These are phyloP conservation scores for Rhagium mordax DNA, from an alignment of 2,888 invertebrate genomes.

Conservation along the genomic window DNA sequence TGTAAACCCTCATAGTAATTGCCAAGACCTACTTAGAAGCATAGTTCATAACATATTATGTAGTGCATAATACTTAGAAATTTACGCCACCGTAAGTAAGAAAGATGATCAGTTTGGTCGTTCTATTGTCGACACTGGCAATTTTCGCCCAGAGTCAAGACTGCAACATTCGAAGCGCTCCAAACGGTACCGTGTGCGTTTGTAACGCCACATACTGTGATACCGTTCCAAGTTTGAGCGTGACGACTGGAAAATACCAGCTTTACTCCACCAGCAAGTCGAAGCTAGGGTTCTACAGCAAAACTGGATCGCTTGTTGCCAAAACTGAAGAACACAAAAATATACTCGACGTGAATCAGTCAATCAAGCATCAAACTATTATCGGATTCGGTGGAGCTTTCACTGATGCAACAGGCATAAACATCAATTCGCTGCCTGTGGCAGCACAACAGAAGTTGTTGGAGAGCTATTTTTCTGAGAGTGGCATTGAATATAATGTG, in stretches of 20 bases:
- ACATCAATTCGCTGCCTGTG: conserved; percentile 76
- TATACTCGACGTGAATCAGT: not conserved
- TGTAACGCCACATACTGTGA: conserved; percentile 70
- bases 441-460: conserved; percentile 67
- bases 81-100: no score
- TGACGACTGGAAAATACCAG: conserved; percentile 53
- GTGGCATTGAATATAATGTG: conserved; percentile 84
- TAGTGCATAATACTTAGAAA: no score
- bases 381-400: conserved; percentile 90
- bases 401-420: conserved; percentile 77
- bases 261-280: conserved; percentile 68
- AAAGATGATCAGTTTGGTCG: not conserved
- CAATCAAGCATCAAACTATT: conserved; percentile 75
- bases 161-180: not conserved
- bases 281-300: conserved; percentile 74
- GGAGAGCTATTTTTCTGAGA: conserved; percentile 79
- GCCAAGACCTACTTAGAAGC: no score
- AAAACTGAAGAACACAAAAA: not conserved
- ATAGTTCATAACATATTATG: no score
- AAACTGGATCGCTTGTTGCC: conserved; percentile 64
- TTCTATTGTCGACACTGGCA: not conserved
- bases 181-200: conserved; percentile 64
- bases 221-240: conserved; percentile 59
- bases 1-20: no score
- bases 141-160: not conserved